A percentile compares a stretch with the other conserved stretches of the same genome.
phyloP scores from a whole-genome alignment of 1,140 invertebrate species.

The Acromyrmex charruanus region DNA sequence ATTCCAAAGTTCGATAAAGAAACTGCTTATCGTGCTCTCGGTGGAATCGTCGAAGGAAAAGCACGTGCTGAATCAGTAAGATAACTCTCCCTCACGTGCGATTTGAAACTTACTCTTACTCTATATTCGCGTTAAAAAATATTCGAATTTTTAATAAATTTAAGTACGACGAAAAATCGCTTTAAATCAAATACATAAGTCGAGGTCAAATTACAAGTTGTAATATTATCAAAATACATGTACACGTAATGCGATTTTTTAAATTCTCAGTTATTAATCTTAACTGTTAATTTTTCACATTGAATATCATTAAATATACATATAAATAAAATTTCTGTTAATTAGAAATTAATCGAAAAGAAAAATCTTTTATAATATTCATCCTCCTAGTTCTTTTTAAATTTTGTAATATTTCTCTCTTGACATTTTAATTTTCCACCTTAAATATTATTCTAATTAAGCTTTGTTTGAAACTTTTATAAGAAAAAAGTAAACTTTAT shows the following conservation, averaged over 20 bases:
- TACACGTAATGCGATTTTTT: not conserved
- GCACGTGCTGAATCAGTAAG: slow-evolving; percentile 48
- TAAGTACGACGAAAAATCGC: not conserved
- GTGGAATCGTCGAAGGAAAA: not conserved
- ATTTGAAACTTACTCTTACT: not conserved
- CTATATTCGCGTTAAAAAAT: not conserved
- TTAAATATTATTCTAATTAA: slow-evolving; percentile 30
- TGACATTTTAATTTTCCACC: not conserved
- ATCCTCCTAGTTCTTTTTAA: not conserved
- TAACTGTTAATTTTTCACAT: not conserved
- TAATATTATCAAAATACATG: not conserved
- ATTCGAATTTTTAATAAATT: not conserved
- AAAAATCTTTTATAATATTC: not conserved
- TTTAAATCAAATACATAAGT: not conserved
- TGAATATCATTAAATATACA: not conserved
- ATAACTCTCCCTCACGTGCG: slow-evolving; percentile 4
- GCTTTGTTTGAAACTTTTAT: not conserved
- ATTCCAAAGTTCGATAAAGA: slow-evolving; percentile 23
- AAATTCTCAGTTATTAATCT: not conserved
- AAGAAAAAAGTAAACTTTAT: not conserved
- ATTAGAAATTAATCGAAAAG: not conserved
- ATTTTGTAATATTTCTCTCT: not conserved
- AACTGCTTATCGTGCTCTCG: slow-evolving; percentile 38
- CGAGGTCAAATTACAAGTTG: not conserved
- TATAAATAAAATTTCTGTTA: slow-evolving; percentile 3